Percentiles rank a stretch among this genome's conserved stretches.
phyloP scores from a whole-genome alignment of 1,140 invertebrate genomes.

The Drosophila saltans region DNA sequence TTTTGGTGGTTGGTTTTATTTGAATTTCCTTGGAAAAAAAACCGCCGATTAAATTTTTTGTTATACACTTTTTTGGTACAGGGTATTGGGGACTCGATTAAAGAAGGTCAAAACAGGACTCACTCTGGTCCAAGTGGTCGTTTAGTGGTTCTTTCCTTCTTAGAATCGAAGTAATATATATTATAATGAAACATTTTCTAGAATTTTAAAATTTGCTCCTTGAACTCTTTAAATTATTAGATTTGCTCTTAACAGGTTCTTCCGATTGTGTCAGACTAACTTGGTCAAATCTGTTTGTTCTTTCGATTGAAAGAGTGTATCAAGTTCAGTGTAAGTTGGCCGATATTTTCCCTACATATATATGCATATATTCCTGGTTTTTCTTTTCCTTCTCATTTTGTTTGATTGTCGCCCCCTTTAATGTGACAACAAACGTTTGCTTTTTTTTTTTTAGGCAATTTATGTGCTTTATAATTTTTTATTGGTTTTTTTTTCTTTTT shows the following conservation, averaged over 20 bases:
- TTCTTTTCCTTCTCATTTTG: constrained; percentile 14
- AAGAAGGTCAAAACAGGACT: too few relatives aligned
- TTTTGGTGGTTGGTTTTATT: constrained; percentile 42
- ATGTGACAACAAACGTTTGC: constrained; percentile 73
- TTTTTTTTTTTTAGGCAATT: constrained; percentile 46
- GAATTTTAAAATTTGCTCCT: too few relatives aligned
- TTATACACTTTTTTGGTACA: neutral
- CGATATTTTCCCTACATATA: neutral
- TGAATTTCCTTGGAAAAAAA: neutral
- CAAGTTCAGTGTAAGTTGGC: neutral
- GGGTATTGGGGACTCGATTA: too few relatives aligned
- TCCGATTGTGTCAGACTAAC: too few relatives aligned
- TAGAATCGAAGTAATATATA: too few relatives aligned
- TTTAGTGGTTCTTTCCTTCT: too few relatives aligned
- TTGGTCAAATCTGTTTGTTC: neutral
- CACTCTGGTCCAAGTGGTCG: too few relatives aligned
- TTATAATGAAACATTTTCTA: too few relatives aligned
- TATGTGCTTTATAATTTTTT: constrained; percentile 64
- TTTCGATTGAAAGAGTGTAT: neutral
- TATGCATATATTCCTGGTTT: neutral
- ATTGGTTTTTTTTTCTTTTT: constrained; percentile 52
- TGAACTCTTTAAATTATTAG: too few relatives aligned
- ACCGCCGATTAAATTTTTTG: constrained; percentile 30
- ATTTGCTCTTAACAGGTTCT: too few relatives aligned
- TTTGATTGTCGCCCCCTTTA: constrained; percentile 70